Evolutionary conservation across 2,113 vertebrate species (phyloP).

Genomic region (Naja naja): DNA sequence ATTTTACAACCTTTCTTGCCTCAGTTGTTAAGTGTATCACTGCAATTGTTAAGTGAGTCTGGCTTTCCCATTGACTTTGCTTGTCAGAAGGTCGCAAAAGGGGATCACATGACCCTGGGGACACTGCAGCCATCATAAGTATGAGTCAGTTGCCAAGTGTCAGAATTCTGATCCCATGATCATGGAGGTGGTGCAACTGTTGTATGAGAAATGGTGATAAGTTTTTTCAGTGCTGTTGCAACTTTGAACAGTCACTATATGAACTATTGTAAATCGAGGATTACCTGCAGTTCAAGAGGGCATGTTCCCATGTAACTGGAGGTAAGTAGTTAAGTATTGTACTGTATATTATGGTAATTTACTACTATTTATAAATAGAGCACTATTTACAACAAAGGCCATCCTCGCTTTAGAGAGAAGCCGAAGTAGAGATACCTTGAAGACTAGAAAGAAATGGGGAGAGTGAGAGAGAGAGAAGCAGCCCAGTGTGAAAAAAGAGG

Average conservation of each 20-base stretch:
- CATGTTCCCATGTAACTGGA: neutral
- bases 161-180: too few relatives aligned
- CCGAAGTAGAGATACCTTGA: neutral
- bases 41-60: too few relatives aligned
- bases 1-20: too few relatives aligned
- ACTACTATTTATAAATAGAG: neutral
- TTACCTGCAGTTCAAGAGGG: neutral
- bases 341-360: neutral
- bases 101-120: too few relatives aligned
- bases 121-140: too few relatives aligned
- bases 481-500: neutral
- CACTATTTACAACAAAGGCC: neutral
- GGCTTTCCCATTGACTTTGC: too few relatives aligned
- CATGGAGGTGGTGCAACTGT: too few relatives aligned
- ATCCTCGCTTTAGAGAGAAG: neutral
- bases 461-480: neutral
- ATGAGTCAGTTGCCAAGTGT: too few relatives aligned
- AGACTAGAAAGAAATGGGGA: neutral
- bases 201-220: neutral
- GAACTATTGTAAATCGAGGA: neutral
- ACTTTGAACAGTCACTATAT: neutral
- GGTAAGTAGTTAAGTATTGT: neutral
- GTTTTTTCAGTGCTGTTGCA: neutral
- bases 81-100: too few relatives aligned
- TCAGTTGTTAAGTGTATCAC: too few relatives aligned